Conservation (phyloP, 2,113 vertebrate species). For the Capreolus pygargus region DNA sequence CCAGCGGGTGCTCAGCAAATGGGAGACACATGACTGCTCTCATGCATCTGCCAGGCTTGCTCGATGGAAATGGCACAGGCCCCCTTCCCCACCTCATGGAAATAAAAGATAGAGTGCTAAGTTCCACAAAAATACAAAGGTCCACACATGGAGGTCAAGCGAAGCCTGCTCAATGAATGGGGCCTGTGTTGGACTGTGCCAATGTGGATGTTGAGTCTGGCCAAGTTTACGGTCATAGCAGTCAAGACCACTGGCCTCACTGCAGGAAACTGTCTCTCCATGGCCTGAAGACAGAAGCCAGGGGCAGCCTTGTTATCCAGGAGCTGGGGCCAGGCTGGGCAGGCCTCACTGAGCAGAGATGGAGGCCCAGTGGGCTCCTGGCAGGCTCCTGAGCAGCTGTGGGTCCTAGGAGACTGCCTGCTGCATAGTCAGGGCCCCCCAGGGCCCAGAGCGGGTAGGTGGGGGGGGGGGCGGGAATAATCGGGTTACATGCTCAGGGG, state of each 20-base stretch:
- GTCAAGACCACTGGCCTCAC: neutral
- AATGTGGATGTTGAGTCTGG: neutral
- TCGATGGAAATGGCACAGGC: neutral
- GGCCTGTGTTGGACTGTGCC: fast-evolving
- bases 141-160: too few species aligned
- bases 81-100: neutral
- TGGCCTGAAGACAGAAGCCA: neutral
- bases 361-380: neutral
- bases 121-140: neutral
- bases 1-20: neutral
- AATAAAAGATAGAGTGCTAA: neutral
- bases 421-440: neutral
- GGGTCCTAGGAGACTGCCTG: neutral
- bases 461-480: neutral
- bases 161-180: neutral
- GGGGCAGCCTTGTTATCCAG: neutral
- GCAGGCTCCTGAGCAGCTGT: neutral
- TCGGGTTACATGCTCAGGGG: conserved; percentile 22
- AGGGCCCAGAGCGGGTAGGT: neutral
- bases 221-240: neutral
- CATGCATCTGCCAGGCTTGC: neutral
- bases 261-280: neutral
- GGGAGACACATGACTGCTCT: neutral
- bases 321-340: neutral
- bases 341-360: neutral